Evolutionary conservation across 2,113 vertebrate genomes (phyloP).

Genomic region (Hippocampus comes): DNA sequence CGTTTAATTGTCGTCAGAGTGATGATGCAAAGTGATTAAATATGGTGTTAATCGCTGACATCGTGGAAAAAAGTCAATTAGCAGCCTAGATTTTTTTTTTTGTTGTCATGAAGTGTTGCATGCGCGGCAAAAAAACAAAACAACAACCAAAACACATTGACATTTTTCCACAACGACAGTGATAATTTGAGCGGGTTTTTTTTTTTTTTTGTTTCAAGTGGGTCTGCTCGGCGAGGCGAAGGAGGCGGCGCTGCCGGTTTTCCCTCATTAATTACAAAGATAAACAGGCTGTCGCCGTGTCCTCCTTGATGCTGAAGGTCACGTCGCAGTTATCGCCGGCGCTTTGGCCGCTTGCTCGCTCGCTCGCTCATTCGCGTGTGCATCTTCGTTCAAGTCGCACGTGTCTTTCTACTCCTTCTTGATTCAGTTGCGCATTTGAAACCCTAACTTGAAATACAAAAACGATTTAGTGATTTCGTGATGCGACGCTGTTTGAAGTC

Average conservation of each 20-base stretch:
- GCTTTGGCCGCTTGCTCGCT: not conserved
- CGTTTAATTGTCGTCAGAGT: not conserved
- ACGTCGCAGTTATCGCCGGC: not conserved
- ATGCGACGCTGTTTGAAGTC: too few species aligned
- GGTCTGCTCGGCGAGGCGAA: too few species aligned
- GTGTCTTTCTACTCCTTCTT: too few species aligned
- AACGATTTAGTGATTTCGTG: too few species aligned
- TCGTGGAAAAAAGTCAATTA: not conserved
- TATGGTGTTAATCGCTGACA: not conserved
- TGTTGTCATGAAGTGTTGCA: too few species aligned
- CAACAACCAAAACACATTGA: too few species aligned
- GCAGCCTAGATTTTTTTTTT: not conserved
- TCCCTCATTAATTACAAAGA: constrained; percentile 52
- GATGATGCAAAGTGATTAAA: not conserved
- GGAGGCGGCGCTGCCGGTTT: not conserved
- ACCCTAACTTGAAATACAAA: too few species aligned
- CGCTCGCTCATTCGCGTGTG: not conserved
- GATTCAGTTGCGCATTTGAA: too few species aligned
- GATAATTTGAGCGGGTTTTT: too few species aligned
- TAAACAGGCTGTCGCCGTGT: constrained; percentile 9
- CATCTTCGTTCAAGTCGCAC: not conserved
- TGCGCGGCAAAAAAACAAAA: too few species aligned
- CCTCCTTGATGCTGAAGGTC: not conserved
- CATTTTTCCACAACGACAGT: too few species aligned
- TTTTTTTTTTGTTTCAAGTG: not conserved